Conservation (phyloP, 2,113 vertebrate genomes). For the Dinomys branickii region DNA sequence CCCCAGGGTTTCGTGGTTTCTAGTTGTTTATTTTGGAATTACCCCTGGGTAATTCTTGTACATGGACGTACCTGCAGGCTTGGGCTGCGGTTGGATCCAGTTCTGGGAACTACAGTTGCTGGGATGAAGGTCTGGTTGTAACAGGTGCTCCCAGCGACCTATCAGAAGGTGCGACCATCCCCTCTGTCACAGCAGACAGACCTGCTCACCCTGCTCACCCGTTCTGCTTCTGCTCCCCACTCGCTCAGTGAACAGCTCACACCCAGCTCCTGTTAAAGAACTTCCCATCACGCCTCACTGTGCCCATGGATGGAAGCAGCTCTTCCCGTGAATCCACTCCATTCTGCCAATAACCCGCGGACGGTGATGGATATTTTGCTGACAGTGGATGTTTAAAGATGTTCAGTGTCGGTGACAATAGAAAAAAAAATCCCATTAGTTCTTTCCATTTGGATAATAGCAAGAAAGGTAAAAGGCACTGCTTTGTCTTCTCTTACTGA, state of each 20-base stretch:
- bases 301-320: accelerated
- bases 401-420: conserved; percentile 57
- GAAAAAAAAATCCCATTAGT: conserved; percentile 60
- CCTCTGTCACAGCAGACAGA: accelerated
- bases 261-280: background rate
- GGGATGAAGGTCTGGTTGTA: background rate
- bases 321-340: background rate
- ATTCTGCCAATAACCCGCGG: background rate
- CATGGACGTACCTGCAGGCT: accelerated
- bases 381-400: conserved; percentile 70
- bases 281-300: accelerated
- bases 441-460: conserved; percentile 64
- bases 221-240: background rate
- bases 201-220: background rate
- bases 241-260: background rate
- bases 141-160: accelerated
- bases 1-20: accelerated
- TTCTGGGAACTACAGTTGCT: background rate
- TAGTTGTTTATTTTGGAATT: background rate
- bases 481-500: conserved; percentile 62
- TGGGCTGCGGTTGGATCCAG: accelerated
- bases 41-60: accelerated
- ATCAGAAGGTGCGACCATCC: accelerated
- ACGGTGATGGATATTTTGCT: conserved; percentile 54
- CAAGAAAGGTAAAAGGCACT: background rate